Evolutionary conservation across 2,797 vertebrate species (phyloP).

Genomic region (Artibeus jamaicensis): DNA sequence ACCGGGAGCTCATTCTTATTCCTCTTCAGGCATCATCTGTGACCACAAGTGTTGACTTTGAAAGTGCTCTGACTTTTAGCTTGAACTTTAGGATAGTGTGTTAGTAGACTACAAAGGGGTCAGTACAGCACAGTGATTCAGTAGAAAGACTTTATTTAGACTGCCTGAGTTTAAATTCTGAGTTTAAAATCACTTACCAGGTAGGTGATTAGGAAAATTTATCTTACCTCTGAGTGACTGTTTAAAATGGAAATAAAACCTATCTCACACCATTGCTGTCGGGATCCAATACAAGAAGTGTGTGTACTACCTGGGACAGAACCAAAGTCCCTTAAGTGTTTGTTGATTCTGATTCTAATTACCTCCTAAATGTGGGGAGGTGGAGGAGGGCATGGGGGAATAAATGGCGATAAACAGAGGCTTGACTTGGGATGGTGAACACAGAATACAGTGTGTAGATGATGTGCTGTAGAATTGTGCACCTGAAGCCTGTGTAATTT

Average conservation of each 20-base stretch:
- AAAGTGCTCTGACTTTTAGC: not conserved
- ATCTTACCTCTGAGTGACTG: not conserved
- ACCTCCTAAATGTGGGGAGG: not conserved
- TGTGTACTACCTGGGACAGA: not conserved
- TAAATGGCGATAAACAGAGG: not conserved
- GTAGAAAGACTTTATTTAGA: not conserved
- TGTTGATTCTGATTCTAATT: not conserved
- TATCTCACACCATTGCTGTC: not conserved
- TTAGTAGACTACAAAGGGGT: not conserved
- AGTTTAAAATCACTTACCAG: not conserved
- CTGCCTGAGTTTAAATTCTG: not conserved
- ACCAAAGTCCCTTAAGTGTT: not conserved
- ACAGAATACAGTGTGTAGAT: not conserved
- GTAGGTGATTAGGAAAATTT: not conserved
- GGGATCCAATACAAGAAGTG: not conserved
- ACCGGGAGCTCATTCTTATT: not conserved
- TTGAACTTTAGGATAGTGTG: not conserved
- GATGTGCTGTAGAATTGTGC: not conserved
- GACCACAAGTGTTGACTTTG: not conserved
- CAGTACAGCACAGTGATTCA: not conserved
- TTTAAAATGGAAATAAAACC: slow-evolving; percentile 12
- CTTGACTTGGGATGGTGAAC: not conserved
- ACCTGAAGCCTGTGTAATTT: not conserved
- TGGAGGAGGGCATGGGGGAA: not conserved
- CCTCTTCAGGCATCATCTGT: not conserved